Conservation (phyloP, 2,113 vertebrate species). For the Peromyscus maniculatus region DNA sequence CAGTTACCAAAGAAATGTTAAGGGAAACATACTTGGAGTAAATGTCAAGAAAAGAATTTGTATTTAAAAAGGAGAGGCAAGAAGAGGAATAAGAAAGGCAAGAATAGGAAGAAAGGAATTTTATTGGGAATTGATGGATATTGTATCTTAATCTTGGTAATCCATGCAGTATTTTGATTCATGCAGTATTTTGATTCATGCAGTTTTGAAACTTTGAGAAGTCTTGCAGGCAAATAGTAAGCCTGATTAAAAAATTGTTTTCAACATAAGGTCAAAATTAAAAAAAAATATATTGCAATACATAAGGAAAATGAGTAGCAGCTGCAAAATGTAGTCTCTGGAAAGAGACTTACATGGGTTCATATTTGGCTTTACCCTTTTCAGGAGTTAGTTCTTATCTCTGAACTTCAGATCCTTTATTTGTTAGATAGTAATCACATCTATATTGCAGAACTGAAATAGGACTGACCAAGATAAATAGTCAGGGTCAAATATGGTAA, state of each 20-base stretch:
- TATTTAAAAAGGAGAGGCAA: not conserved
- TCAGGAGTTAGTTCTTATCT: not conserved
- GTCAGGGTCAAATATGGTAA: not conserved
- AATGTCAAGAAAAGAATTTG: conserved; percentile 15
- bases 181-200: not conserved
- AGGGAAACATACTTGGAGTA: conserved; percentile 35
- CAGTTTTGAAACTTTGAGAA: not conserved
- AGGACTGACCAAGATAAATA: conserved; percentile 29
- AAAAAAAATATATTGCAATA: not conserved
- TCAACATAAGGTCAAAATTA: not conserved
- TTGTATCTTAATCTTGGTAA: not conserved
- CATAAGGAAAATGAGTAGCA: not conserved
- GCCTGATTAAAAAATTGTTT: not conserved
- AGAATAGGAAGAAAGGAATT: not conserved
- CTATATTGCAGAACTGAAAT: not conserved
- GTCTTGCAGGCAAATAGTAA: not conserved
- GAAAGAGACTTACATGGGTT: not conserved
- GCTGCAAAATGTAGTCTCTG: not conserved
- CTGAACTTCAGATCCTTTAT: conserved; percentile 14
- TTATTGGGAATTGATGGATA: not conserved
- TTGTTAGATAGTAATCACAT: not conserved
- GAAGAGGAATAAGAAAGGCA: not conserved
- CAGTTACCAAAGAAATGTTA: not conserved
- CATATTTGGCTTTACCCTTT: conserved; percentile 22
- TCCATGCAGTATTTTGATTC: not conserved